Conservation (phyloP, 2,888 invertebrate genomes). For the Harpalus rubripes region DNA sequence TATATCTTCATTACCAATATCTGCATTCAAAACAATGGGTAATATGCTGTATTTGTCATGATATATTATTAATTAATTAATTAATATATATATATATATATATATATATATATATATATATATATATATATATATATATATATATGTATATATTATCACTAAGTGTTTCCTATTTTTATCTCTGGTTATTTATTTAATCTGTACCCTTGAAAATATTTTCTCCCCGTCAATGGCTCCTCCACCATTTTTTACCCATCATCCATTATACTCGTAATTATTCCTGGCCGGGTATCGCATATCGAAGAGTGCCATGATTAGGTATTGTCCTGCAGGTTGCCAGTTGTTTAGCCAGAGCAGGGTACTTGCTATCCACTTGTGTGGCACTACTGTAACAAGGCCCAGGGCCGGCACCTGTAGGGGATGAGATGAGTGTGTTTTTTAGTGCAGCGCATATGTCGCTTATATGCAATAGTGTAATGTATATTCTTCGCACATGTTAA, state of each 20-base stretch:
- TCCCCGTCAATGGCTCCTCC: slow-evolving; percentile 72
- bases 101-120: too few relatives aligned
- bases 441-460: slow-evolving; percentile 52
- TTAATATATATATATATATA: too few relatives aligned
- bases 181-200: too few relatives aligned
- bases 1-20: too few relatives aligned
- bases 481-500: slow-evolving; percentile 51
- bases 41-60: too few relatives aligned
- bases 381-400: not conserved
- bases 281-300: slow-evolving; percentile 71
- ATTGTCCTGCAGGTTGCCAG: slow-evolving; percentile 69
- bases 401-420: too few relatives aligned
- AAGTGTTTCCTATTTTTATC: too few relatives aligned
- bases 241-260: slow-evolving; percentile 75
- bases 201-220: not conserved
- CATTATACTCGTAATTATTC: slow-evolving; percentile 78
- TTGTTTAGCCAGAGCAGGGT: slow-evolving; percentile 70
- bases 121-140: too few relatives aligned
- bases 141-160: too few relatives aligned
- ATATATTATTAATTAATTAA: too few relatives aligned
- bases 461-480: slow-evolving; percentile 35
- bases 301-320: slow-evolving; percentile 71
- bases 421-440: slow-evolving; percentile 26
- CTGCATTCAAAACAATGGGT: too few relatives aligned
- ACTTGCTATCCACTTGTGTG: slow-evolving; percentile 28